Conservation (phyloP, 2,797 vertebrate genomes). For the Agapornis canus region DNA sequence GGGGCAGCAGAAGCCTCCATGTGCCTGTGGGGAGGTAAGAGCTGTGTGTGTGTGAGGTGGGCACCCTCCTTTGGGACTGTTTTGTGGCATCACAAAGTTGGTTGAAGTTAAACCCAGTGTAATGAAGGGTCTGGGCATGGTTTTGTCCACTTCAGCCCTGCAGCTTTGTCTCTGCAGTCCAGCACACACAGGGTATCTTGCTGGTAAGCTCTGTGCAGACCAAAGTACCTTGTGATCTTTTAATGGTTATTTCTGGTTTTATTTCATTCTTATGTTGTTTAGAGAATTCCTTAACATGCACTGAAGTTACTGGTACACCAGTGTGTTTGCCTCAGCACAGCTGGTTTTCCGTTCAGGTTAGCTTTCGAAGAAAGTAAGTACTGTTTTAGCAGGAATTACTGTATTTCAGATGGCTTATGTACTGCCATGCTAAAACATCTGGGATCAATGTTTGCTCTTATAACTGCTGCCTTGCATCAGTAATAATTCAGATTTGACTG, state of each 20-base stretch:
- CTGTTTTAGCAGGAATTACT: neutral
- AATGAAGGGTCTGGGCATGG: neutral
- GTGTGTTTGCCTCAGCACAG: neutral
- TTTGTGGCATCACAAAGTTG: neutral
- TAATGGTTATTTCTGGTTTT: neutral
- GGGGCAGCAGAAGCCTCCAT: neutral
- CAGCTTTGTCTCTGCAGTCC: neutral
- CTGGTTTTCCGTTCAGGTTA: neutral
- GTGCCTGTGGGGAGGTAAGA: accelerated
- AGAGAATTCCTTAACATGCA: neutral
- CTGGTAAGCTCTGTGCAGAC: neutral
- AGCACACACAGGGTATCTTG: too few relatives aligned
- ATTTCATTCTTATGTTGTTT: neutral
- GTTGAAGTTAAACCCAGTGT: accelerated
- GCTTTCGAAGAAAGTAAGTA: neutral
- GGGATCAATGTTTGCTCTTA: neutral
- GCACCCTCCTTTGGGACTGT: neutral
- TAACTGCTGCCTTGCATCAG: neutral
- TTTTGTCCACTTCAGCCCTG: neutral
- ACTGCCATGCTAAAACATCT: neutral
- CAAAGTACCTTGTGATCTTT: neutral
- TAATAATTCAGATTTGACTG: neutral
- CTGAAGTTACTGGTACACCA: neutral
- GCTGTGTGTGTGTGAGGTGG: neutral
- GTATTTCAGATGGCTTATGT: too few relatives aligned